A percentile compares a stretch with the other conserved stretches of the same genome.
Evolutionary conservation across 2,888 invertebrate species (phyloP).

Genomic region (Limnephilus rhombicus): DNA sequence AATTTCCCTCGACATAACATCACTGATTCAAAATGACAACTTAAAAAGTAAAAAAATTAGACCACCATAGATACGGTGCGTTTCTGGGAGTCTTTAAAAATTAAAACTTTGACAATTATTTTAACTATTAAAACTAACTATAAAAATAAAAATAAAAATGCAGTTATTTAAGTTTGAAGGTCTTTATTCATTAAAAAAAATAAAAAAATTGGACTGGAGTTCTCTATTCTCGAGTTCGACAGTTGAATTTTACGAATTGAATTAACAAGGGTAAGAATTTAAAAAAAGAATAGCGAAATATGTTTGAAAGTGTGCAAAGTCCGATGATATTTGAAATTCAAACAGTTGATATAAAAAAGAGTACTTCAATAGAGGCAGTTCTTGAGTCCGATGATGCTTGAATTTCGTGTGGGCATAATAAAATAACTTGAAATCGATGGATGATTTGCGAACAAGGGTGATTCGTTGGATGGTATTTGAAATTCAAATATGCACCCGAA

Average conservation of each 20-base stretch:
- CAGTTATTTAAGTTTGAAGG: no score
- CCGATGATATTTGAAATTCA: not conserved
- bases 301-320: not conserved
- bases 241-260: no score
- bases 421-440: not conserved
- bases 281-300: not conserved
- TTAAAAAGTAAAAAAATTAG: no score
- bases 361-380: not conserved
- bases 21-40: no score
- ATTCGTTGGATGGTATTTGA: not conserved
- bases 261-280: not conserved
- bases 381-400: not conserved
- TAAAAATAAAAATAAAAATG: no score
- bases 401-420: not conserved
- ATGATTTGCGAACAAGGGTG: not conserved
- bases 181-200: no score
- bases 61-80: no score
- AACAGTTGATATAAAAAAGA: not conserved
- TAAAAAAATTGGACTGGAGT: no score
- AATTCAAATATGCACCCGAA: not conserved
- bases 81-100: no score
- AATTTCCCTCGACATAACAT: no score
- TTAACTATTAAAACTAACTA: no score
- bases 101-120: no score
- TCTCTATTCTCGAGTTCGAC: not conserved